Evolutionary conservation across 2,797 vertebrate genomes (phyloP).

Genomic region (Lindbergichthys nudifrons): DNA sequence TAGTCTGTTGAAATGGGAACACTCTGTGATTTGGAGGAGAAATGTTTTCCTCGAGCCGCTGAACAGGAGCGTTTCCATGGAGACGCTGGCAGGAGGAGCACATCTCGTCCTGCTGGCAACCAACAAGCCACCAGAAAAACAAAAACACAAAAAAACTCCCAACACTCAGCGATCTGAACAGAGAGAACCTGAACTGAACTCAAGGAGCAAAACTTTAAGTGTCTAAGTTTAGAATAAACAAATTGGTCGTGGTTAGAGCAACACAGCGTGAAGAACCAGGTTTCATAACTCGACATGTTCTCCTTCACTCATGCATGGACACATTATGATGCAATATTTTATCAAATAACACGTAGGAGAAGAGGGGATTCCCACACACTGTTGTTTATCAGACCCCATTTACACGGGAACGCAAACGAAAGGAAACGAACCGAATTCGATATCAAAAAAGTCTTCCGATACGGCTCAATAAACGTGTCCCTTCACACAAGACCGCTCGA

Average conservation of each 20-base stretch:
- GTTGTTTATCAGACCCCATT: no score
- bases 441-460: no score
- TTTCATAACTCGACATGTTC: not conserved
- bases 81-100: slow-evolving; percentile 64
- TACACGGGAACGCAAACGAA: no score
- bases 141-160: not conserved
- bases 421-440: no score
- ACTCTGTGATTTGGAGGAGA: slow-evolving; percentile 52
- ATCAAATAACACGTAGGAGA: not conserved
- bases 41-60: slow-evolving; percentile 60
- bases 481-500: no score
- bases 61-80: slow-evolving; percentile 73
- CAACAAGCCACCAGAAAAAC: slow-evolving; percentile 1
- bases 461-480: no score
- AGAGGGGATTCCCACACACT: no score
- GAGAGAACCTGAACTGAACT: slow-evolving; percentile 13
- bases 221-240: not conserved
- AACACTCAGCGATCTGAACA: not conserved
- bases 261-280: not conserved
- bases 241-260: not conserved
- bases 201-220: not conserved
- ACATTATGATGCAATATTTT: not conserved
- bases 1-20: slow-evolving; percentile 58
- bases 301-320: not conserved
- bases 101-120: slow-evolving; percentile 41